Evolutionary conservation across 2,113 vertebrate genomes (phyloP), one percentile per base, ranked within the genome.

Genomic region (Planiliza haematocheilus): DNA sequence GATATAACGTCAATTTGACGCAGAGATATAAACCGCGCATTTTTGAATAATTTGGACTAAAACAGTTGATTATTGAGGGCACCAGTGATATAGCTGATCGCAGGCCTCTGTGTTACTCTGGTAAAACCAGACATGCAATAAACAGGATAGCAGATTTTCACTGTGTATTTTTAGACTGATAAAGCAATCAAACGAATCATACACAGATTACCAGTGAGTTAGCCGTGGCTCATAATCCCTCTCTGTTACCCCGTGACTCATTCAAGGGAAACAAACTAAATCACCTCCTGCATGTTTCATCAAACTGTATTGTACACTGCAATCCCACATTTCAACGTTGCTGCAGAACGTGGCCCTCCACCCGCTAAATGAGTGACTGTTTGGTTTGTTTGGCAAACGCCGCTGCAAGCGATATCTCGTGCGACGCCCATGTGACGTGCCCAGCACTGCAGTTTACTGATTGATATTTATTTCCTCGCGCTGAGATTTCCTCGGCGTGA

Each of bases 351-450:
- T 18, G 63, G 16, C 38, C 42, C 56, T 61, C 45, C 45, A 46
- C 1, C 63, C 61, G 36, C 36, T 7, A 41, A 68, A 38, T 30
- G 24, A 75, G n/a, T 0, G 53, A 70, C 50, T 66, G 65, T 66
- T 82, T 79, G 57, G 70, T 73, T 84, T 77, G 70, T 84, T 86
- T 70, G 41, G 70, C 58, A 38, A 68, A 81, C 17, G 51, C 30
- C 49, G 41, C 37, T 7, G 59, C 41, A 67, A 72, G 49, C 16
- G 36, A 85, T 81, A 70, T 77, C 68, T 74, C 51, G 10, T 5
- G 2, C 72, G 64, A 42, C 60, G 12, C 74, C 30, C 71, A 14
- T 57, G 14, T 49, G 21, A 42, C 12, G 37, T 5, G 53, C 17
- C 24, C 70, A 6, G 37, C 21, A 2, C 42, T 2, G 4, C 17